These are phyloP conservation scores for Autographa gamma DNA, from an alignment of 2,888 invertebrate species.

Conservation along the genomic window DNA sequence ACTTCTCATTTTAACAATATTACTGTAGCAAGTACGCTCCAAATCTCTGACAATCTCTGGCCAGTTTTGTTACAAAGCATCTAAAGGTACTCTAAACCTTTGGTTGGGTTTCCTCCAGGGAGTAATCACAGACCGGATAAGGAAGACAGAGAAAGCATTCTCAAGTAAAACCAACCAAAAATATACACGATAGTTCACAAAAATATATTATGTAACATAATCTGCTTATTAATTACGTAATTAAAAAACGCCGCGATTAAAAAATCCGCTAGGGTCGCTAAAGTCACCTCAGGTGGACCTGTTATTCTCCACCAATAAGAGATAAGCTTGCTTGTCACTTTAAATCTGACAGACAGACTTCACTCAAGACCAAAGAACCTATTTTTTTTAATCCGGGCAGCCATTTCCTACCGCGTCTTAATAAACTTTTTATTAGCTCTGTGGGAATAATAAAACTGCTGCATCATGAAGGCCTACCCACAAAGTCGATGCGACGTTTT, in stretches of 20 bases:
- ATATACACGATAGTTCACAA: too few species aligned
- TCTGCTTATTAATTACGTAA: too few species aligned
- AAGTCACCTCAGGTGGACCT: too few species aligned
- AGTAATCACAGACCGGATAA: neutral
- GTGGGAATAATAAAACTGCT: neutral
- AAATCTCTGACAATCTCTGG: neutral
- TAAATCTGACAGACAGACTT: too few species aligned
- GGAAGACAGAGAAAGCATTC: neutral
- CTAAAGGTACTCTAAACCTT: neutral
- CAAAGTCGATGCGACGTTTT: slow-evolving; percentile 41
- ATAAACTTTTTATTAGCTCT: neutral
- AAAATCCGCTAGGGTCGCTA: too few species aligned
- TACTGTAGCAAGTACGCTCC: neutral
- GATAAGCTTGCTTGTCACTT: too few species aligned
- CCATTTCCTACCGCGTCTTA: neutral
- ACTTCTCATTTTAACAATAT: neutral
- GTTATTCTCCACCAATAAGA: too few species aligned
- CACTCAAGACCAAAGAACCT: too few species aligned
- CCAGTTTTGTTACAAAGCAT: neutral
- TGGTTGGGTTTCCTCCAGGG: neutral
- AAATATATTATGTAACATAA: too few species aligned
- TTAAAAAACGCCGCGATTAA: too few species aligned
- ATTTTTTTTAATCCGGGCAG: too few species aligned
- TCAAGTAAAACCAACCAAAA: neutral
- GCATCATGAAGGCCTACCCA: slow-evolving; percentile 15